Percentiles rank a stretch among this genome's conserved stretches.
phyloP scores from a whole-genome alignment of 1,140 invertebrate species.

The Holotrichia oblita region DNA sequence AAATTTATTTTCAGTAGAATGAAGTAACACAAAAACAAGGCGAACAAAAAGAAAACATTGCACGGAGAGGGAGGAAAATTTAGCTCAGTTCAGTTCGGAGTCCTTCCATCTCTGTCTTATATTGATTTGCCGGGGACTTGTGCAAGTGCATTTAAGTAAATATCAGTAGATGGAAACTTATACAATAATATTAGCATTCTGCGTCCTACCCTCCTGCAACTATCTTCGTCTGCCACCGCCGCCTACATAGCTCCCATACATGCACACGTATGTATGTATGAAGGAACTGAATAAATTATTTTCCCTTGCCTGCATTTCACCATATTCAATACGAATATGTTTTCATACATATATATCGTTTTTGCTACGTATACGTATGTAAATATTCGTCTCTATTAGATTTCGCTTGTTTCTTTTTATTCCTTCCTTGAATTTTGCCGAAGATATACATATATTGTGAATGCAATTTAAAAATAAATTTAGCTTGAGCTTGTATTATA shows the following conservation, averaged over 20 bases:
- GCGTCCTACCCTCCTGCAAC: not conserved
- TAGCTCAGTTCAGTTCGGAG: not conserved
- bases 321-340: constrained; percentile 24
- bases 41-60: constrained; percentile 11
- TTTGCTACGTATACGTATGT: constrained; percentile 3
- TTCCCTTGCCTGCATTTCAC: not conserved
- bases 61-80: not conserved
- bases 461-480: constrained; percentile 3
- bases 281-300: constrained; percentile 25
- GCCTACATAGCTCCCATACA: not conserved
- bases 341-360: constrained; percentile 26
- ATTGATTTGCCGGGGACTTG: constrained; percentile 5
- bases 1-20: constrained; percentile 33
- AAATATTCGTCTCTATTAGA: constrained; percentile 3
- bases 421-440: not conserved
- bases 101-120: not conserved
- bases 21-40: constrained; percentile 17
- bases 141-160: constrained; percentile 36
- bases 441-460: not conserved
- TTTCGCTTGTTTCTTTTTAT: not conserved
- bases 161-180: constrained; percentile 27
- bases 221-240: not conserved
- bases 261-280: not conserved
- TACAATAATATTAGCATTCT: constrained; percentile 30
- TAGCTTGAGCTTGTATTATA: no score